Evolutionary conservation across 2,888 invertebrate species (phyloP), one percentile per base, ranked within the genome.

Genomic region (Trilocha varians): DNA sequence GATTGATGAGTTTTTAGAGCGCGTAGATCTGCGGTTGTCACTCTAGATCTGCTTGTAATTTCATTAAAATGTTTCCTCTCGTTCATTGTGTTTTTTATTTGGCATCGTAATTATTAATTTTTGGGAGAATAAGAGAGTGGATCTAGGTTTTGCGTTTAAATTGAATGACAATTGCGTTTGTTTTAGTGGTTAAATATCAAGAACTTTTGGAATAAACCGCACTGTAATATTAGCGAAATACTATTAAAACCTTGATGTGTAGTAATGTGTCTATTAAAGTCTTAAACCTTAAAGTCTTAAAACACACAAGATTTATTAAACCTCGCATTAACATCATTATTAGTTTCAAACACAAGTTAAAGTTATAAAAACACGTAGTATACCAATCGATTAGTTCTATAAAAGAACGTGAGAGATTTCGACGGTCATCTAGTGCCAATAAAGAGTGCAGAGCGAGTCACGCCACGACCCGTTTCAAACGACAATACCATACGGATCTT

Each of bases 361-460:
- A n/a, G n/a, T n/a, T n/a, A n/a, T n/a, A n/a, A n/a, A n/a, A n/a
- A n/a, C n/a, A n/a, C n/a, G n/a, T n/a, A n/a, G n/a, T n/a, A n/a
- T n/a, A n/a, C n/a, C n/a, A n/a, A n/a, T n/a, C n/a, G n/a, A n/a
- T n/a, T n/a, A n/a, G n/a, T n/a, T n/a, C n/a, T n/a, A n/a, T n/a
- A n/a, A n/a, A n/a, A n/a, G n/a, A n/a, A n/a, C n/a, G n/a, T n/a
- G n/a, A n/a, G n/a, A n/a, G n/a, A 66, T 71, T 70, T 73, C 79
- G 82, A 71, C 73, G 83, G 83, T 84, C 83, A 84, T 75, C 77
- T 71, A 58, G 64, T 59, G 63, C 71, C 78, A 84, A 84, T 84
- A 84, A 79, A 69, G 70, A 62, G 49, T 49, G 62, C 61, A 61
- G 44, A 62, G 75, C 78, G 52, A 69, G 79, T 83, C 83, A 83